Evolutionary conservation across 2,113 vertebrate genomes (phyloP).

Genomic region (Boulengeromyrus knoepffleri): DNA sequence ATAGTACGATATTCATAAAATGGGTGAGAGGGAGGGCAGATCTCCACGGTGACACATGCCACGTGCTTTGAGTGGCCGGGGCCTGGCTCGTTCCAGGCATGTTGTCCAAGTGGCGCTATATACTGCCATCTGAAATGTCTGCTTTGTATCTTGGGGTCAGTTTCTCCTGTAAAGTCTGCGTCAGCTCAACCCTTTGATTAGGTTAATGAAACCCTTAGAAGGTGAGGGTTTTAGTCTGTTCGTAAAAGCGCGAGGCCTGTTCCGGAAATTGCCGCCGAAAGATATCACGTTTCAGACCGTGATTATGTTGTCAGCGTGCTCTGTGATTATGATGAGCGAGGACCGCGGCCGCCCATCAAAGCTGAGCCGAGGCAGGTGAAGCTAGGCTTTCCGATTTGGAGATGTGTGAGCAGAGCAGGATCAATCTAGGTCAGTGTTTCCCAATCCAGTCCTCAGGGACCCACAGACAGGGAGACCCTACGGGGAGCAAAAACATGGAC

Average conservation of each 20-base stretch:
- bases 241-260: constrained; percentile 49
- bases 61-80: not conserved
- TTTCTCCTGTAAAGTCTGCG: constrained; percentile 30
- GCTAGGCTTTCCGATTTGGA: no score
- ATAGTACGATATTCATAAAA: constrained; percentile 26
- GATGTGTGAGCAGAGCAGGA: not conserved
- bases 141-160: constrained; percentile 34
- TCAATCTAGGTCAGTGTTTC: not conserved
- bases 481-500: not conserved
- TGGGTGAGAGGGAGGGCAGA: not conserved
- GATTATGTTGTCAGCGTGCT: constrained; percentile 66
- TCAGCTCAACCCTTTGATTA: constrained; percentile 49
- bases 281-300: constrained; percentile 58
- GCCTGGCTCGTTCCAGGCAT: not conserved
- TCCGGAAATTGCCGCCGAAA: constrained; percentile 61
- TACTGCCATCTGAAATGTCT: not conserved
- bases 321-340: constrained; percentile 59
- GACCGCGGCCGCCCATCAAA: constrained; percentile 59
- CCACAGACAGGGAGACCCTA: not conserved
- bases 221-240: constrained; percentile 42
- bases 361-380: constrained; percentile 2
- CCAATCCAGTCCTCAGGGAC: not conserved
- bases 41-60: not conserved
- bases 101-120: not conserved
- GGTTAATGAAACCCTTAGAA: constrained; percentile 56